Percentiles rank a stretch among this genome's conserved stretches.
Evolutionary conservation across 2,113 vertebrate genomes (phyloP).

Genomic region (Phalacrocorax aristotelis): DNA sequence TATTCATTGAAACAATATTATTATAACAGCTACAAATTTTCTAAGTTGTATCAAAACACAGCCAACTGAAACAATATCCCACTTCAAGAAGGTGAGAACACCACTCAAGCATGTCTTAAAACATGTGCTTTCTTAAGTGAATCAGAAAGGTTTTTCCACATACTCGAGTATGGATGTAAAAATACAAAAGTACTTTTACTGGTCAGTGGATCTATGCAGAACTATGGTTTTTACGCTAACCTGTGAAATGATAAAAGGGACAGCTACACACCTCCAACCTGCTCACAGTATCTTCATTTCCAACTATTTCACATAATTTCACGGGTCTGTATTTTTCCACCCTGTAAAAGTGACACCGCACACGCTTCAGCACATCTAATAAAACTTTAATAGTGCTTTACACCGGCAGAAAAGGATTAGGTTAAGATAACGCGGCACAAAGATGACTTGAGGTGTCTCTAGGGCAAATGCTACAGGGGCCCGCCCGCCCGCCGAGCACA

Average conservation of each 20-base stretch:
- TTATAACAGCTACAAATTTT: background rate
- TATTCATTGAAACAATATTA: background rate
- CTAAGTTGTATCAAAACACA: background rate
- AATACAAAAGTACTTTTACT: background rate
- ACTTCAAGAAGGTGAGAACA: background rate
- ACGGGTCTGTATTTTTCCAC: constrained; percentile 95
- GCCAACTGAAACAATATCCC: background rate
- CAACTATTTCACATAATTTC: constrained; percentile 87
- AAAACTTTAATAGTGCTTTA: background rate
- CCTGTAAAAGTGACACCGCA: constrained; percentile 70
- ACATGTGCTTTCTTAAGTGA: background rate
- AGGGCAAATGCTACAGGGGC: background rate
- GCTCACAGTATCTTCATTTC: constrained; percentile 95
- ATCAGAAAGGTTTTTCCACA: background rate
- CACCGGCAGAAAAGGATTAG: too few relatives aligned
- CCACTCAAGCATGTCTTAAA: background rate
- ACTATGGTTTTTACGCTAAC: background rate
- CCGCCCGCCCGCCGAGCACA: background rate
- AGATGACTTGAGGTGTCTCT: background rate
- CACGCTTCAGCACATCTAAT: background rate
- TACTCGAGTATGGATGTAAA: background rate
- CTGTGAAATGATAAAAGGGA: background rate
- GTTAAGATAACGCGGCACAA: fast-evolving
- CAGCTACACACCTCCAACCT: constrained; percentile 82
- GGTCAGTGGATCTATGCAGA: background rate